phyloP scores from a whole-genome alignment of 1,140 invertebrate genomes.

The Drosophila busckii region DNA sequence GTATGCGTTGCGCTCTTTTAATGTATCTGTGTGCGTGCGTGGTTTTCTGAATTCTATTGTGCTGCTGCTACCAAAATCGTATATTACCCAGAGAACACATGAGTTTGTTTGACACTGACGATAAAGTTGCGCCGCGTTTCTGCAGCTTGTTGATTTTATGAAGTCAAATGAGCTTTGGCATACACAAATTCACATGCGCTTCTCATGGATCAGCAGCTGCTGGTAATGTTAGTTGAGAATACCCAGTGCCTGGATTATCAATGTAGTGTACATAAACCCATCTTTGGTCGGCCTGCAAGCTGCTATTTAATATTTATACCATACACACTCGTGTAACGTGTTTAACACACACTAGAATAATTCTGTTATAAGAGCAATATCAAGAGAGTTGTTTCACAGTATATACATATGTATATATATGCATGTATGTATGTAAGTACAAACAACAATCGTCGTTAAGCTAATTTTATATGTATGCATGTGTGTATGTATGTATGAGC shows the following conservation, averaged over 20 bases:
- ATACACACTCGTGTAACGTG: too few relatives aligned
- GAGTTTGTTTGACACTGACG: too few relatives aligned
- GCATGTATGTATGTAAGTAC: too few relatives aligned
- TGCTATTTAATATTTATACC: constrained; percentile 52
- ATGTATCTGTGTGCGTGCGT: constrained; percentile 9
- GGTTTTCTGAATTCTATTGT: constrained; percentile 29
- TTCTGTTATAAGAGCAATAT: constrained; percentile 3
- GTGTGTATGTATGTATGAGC: too few relatives aligned
- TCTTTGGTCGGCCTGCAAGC: constrained; percentile 65
- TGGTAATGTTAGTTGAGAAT: too few relatives aligned
- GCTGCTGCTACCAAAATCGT: constrained; percentile 33
- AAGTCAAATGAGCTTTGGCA: constrained; percentile 3
- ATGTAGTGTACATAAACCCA: constrained; percentile 53
- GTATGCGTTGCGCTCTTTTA: background rate
- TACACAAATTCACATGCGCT: constrained; percentile 1
- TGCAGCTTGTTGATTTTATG: constrained; percentile 35
- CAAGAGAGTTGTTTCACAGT: background rate
- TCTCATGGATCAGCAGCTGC: constrained; percentile 4
- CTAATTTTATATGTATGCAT: too few relatives aligned
- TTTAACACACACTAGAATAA: constrained; percentile 10
- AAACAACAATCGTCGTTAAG: constrained; percentile 18
- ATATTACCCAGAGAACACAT: constrained; percentile 22
- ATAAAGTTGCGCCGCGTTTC: constrained; percentile 41
- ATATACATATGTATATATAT: too few relatives aligned
- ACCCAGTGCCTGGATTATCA: too few relatives aligned